phyloP scores from a whole-genome alignment of 2,113 vertebrate species.

The Notothenia rossii region DNA sequence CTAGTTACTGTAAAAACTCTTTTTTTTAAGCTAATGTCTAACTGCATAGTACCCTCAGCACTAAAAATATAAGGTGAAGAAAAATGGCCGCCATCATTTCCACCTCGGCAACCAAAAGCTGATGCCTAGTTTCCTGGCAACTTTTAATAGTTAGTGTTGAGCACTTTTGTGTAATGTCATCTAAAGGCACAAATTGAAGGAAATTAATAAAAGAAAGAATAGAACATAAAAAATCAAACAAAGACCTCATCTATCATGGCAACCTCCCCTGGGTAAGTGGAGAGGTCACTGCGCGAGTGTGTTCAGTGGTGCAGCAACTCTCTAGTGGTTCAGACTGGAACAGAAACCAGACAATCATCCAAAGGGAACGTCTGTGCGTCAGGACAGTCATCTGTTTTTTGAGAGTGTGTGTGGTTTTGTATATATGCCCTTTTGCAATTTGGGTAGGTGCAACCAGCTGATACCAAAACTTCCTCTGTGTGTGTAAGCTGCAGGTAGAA shows the following conservation, averaged over 20 bases:
- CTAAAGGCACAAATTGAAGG: not conserved
- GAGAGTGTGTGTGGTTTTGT: not conserved
- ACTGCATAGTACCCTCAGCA: too few species aligned
- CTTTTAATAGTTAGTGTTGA: too few species aligned
- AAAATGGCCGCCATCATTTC: too few species aligned
- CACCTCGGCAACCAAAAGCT: too few species aligned
- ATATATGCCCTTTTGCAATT: constrained; percentile 24
- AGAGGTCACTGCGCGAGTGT: constrained; percentile 53
- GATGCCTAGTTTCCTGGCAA: too few species aligned
- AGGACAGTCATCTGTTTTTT: constrained; percentile 23
- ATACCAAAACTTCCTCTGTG: constrained; percentile 25
- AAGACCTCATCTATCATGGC: constrained; percentile 39
- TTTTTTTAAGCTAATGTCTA: too few species aligned
- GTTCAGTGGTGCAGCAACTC: constrained; percentile 48
- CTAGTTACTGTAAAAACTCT: too few species aligned
- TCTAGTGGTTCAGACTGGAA: constrained; percentile 45
- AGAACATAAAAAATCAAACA: not conserved
- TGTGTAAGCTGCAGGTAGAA: constrained; percentile 3
- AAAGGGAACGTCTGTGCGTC: constrained; percentile 15
- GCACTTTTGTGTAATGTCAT: not conserved
- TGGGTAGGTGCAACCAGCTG: constrained; percentile 46
- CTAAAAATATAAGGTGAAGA: too few species aligned
- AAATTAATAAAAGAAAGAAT: not conserved
- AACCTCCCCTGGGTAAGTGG: constrained; percentile 36
- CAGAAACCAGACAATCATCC: constrained; percentile 39